A percentile compares a stretch with the other conserved stretches of the same genome.
Conservation (phyloP, 2,113 vertebrate species). For the Chlamydotis undulata region DNA sequence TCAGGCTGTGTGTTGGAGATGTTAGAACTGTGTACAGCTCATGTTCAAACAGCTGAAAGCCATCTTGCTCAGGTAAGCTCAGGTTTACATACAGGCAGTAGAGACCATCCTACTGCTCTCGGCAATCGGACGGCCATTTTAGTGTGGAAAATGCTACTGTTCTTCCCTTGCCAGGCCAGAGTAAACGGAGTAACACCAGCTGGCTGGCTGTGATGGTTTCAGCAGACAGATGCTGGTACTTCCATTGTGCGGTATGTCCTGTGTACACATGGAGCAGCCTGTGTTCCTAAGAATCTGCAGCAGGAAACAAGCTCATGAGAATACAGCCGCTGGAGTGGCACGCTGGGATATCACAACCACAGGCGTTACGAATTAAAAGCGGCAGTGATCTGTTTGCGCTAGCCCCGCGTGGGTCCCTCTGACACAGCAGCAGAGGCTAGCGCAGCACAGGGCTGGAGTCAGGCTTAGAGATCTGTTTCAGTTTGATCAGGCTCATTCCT, state of each 20-base stretch:
- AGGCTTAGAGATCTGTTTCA: accelerated
- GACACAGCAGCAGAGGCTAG: neutral
- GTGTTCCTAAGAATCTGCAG: neutral
- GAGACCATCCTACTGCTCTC: neutral
- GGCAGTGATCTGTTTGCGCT: neutral
- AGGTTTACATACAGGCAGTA: neutral
- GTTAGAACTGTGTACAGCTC: neutral
- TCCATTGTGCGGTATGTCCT: accelerated
- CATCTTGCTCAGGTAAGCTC: neutral
- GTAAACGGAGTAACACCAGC: accelerated
- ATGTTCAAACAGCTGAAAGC: neutral
- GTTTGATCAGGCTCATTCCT: neutral
- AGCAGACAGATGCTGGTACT: neutral
- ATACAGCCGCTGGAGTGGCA: neutral
- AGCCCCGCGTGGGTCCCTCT: neutral
- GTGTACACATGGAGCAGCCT: neutral
- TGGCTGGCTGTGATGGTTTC: neutral
- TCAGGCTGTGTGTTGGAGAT: accelerated
- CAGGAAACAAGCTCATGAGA: neutral
- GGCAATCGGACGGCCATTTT: neutral
- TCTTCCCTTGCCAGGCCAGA: neutral
- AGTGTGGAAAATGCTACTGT: neutral
- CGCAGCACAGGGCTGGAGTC: neutral
- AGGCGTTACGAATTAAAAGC: accelerated
- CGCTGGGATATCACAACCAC: accelerated